phyloP scores from a whole-genome alignment of 2,888 invertebrate species.

The Cheilosia pagana region DNA sequence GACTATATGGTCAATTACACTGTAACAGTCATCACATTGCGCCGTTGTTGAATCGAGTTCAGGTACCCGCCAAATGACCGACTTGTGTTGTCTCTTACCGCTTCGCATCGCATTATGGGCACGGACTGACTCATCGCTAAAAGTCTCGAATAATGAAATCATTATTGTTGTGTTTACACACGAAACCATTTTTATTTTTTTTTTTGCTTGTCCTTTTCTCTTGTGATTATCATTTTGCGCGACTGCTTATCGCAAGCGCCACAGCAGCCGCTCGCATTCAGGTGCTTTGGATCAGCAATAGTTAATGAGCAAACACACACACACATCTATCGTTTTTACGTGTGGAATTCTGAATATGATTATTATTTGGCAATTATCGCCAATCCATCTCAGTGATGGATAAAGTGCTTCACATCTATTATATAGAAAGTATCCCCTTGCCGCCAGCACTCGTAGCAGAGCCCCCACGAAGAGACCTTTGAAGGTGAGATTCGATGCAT shows the following conservation, averaged over 20 bases:
- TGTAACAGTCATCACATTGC: slow-evolving; percentile 50
- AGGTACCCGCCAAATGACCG: slow-evolving; percentile 58
- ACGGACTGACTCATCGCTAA: slow-evolving; percentile 68
- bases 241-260: slow-evolving; percentile 42
- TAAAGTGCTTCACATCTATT: slow-evolving; percentile 48
- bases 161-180: slow-evolving; percentile 69
- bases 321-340: background rate
- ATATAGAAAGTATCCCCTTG: slow-evolving; percentile 57
- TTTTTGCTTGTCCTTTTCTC: slow-evolving; percentile 38
- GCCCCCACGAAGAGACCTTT: slow-evolving; percentile 70
- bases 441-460: slow-evolving; percentile 28
- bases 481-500: slow-evolving; percentile 73
- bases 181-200: slow-evolving; percentile 66
- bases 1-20: slow-evolving; percentile 25
- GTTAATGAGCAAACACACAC: slow-evolving; percentile 10
- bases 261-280: slow-evolving; percentile 36
- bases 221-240: slow-evolving; percentile 58
- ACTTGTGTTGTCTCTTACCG: slow-evolving; percentile 23
- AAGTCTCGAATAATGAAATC: slow-evolving; percentile 70
- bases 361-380: slow-evolving; percentile 68
- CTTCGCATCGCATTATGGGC: slow-evolving; percentile 37
- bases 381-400: slow-evolving; percentile 49
- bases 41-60: slow-evolving; percentile 62
- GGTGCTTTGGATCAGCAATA: slow-evolving; percentile 33
- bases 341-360: slow-evolving; percentile 15